Evolutionary conservation across 1,140 invertebrate genomes (phyloP).

Genomic region (Diorhabda sublineata): DNA sequence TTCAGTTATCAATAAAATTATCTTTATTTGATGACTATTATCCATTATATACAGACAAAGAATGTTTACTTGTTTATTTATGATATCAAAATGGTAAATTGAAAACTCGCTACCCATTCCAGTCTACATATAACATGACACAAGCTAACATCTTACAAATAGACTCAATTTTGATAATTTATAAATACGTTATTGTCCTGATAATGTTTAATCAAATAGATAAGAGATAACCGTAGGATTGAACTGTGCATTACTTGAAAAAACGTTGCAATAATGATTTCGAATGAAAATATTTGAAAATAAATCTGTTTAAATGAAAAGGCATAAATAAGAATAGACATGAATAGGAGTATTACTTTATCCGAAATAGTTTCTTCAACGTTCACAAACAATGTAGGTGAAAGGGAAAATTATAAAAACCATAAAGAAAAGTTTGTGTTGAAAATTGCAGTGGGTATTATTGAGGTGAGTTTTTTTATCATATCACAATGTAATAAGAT

Average conservation of each 20-base stretch:
- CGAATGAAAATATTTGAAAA: no score
- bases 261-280: no score
- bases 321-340: constrained; percentile 5
- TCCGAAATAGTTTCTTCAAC: constrained; percentile 21
- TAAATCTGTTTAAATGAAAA: neutral
- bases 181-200: neutral
- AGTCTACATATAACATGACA: no score
- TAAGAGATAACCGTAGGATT: neutral
- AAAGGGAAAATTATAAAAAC: constrained; percentile 15
- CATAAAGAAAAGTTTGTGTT: constrained; percentile 23
- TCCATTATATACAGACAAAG: no score
- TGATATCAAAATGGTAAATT: no score
- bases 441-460: constrained; percentile 26
- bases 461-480: constrained; percentile 23
- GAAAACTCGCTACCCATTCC: no score
- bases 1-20: no score
- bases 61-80: no score
- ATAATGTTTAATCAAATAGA: neutral
- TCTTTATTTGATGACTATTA: no score
- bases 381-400: constrained; percentile 18
- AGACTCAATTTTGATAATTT: neutral
- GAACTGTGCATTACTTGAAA: no score
- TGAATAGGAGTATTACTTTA: constrained; percentile 28
- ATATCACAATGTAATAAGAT: no score
- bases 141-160: no score